Base-by-base conservation (phyloP, 2,797 vertebrate species). In the Sebastes iracundus region DNA sequence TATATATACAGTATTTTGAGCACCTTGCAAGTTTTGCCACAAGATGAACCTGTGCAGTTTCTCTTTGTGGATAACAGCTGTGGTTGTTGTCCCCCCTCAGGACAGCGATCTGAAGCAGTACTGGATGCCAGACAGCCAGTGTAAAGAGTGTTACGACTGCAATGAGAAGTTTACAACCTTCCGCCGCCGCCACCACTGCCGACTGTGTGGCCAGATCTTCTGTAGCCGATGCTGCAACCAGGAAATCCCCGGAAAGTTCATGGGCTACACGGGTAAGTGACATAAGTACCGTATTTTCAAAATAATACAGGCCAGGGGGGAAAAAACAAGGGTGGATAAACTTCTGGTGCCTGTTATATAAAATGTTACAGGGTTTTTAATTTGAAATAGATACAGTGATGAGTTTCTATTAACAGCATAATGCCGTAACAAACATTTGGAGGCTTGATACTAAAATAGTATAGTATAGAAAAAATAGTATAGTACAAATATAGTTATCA, bases 111-210 rank as follows among this genome's bases (percentile, higher is more conserved):
- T 99, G 93, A 99, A 99, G 93, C 99, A 99, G 84, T 99, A 99
- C 93, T 99, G 99, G 99, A 99, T 99, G 99, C 99, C 99, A 2
- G 99, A 99, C 80, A 99, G 98, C 91, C 99, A 99, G 72, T 99
- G 99, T 89, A 99, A 99, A 82, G 98, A 99, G 84, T 99, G 99
- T 82, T 99, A 99, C 14, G 98, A 99, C 93, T 99, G 99, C 83
- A 99, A 97, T 2, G 99, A 99, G 93, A 99, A 99, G 91, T 99
- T 99, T 77, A 99, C 99, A 23, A 99, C 98, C 28, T 99, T 99
- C 83, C 95, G 99, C 6, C 96, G 99, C 14, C 96, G 99, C 25
- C 99, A 99, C 87, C 99, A 99, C 82, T 99, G 99, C 91, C 96
- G 99, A 1, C 95, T 99, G 2, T 99, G 99, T 46, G 99, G 98